Conservation (phyloP, 2,797 vertebrate species). For the Pachyuromys duprasi region DNA sequence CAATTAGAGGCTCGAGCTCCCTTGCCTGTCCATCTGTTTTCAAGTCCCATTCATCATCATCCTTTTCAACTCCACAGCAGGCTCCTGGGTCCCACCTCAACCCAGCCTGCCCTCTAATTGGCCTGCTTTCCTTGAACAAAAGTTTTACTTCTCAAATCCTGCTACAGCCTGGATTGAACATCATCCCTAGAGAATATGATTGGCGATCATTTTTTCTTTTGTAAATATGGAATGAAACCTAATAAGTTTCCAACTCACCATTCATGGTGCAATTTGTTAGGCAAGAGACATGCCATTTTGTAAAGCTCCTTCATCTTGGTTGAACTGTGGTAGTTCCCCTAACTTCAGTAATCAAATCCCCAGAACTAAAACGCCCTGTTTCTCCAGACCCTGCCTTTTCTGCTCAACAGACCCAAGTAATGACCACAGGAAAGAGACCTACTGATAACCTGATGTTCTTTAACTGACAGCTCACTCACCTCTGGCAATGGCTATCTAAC, state of each 20-base stretch:
- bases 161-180: not conserved
- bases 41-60: constrained; percentile 44
- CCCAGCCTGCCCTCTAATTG: not conserved
- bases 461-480: not conserved
- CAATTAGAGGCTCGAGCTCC: constrained; percentile 16
- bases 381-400: not conserved
- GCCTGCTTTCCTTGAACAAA: constrained; percentile 54
- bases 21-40: constrained; percentile 55
- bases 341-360: not conserved
- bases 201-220: constrained; percentile 58
- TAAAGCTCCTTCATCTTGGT: not conserved
- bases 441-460: not conserved
- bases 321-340: not conserved
- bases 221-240: not conserved
- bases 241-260: not conserved
- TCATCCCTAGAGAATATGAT: not conserved
- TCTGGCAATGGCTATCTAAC: not conserved
- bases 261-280: not conserved
- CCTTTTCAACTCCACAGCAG: constrained; percentile 21
- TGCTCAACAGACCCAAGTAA: not conserved
- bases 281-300: not conserved
- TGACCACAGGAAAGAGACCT: not conserved
- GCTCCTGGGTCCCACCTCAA: constrained; percentile 17
- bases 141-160: constrained; percentile 56
- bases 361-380: not conserved